Evolutionary conservation across 2,113 vertebrate genomes (phyloP).

Genomic region (Ranitomeya variabilis): DNA sequence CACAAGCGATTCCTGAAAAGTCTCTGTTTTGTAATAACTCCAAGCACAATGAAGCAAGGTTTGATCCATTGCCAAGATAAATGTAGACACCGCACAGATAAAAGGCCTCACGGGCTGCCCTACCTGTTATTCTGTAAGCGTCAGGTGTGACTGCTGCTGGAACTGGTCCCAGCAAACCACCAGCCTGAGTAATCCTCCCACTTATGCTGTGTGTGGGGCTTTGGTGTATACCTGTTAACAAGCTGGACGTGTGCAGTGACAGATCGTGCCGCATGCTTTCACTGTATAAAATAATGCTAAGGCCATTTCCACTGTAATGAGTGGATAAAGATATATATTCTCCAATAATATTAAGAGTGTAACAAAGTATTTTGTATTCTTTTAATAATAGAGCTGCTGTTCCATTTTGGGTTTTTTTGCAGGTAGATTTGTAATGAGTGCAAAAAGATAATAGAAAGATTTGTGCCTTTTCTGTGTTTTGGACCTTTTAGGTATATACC

Average conservation of each 20-base stretch:
- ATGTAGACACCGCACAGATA: constrained; percentile 57
- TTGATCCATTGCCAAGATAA: constrained; percentile 55
- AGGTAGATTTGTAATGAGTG: too few species aligned
- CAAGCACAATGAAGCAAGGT: constrained; percentile 50
- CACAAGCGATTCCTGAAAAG: constrained; percentile 53
- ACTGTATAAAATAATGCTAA: neutral
- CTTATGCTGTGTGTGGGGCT: constrained; percentile 18
- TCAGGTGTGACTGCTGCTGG: constrained; percentile 54
- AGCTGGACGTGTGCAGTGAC: neutral
- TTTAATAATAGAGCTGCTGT: too few species aligned
- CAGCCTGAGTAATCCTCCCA: constrained; percentile 21
- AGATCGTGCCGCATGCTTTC: neutral
- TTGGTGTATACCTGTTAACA: constrained; percentile 13
- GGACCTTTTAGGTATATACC: too few species aligned
- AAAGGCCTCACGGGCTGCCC: constrained; percentile 47
- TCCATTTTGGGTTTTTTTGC: too few species aligned
- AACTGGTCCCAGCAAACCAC: constrained; percentile 54
- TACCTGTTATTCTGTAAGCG: constrained; percentile 55
- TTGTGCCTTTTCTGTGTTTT: too few species aligned
- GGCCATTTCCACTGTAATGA: too few species aligned
- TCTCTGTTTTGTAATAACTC: constrained; percentile 51
- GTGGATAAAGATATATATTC: too few species aligned
- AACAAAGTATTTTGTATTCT: too few species aligned
- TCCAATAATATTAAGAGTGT: too few species aligned
- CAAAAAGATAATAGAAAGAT: too few species aligned